Evolutionary conservation across 2,888 invertebrate genomes (phyloP).

Genomic region (Cataglyphis albicans): DNA sequence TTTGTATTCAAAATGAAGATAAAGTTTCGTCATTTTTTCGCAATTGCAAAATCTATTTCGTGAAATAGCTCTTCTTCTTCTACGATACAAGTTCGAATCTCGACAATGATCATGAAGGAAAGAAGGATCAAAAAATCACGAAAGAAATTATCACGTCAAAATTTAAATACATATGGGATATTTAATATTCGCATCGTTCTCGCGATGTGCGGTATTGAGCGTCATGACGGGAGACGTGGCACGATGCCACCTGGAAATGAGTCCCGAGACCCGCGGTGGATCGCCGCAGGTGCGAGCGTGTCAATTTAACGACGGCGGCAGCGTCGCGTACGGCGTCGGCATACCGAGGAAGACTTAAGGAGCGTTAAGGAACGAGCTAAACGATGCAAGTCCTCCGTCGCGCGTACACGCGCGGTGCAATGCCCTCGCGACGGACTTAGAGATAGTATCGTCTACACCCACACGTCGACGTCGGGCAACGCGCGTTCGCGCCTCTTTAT

Average conservation of each 20-base stretch:
- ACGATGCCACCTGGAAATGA: conserved; percentile 42
- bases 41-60: no score
- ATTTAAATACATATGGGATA: not conserved
- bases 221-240: conserved; percentile 23
- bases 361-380: conserved; percentile 68
- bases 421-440: conserved; percentile 70
- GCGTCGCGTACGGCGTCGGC: conserved; percentile 64
- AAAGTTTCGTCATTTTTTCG: not conserved
- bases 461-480: conserved; percentile 56
- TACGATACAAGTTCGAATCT: not conserved
- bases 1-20: not conserved
- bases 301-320: conserved; percentile 64
- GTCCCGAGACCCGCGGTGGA: conserved; percentile 48
- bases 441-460: conserved; percentile 78
- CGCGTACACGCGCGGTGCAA: conserved; percentile 67
- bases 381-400: conserved; percentile 67
- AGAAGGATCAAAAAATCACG: not conserved
- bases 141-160: not conserved
- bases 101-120: not conserved
- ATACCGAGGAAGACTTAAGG: conserved; percentile 69
- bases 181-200: not conserved
- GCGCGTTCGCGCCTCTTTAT: conserved; percentile 60
- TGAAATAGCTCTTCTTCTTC: no score
- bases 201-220: not conserved
- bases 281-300: conserved; percentile 68